phyloP scores from a whole-genome alignment of 2,888 invertebrate species.

The Conus canariensis region DNA sequence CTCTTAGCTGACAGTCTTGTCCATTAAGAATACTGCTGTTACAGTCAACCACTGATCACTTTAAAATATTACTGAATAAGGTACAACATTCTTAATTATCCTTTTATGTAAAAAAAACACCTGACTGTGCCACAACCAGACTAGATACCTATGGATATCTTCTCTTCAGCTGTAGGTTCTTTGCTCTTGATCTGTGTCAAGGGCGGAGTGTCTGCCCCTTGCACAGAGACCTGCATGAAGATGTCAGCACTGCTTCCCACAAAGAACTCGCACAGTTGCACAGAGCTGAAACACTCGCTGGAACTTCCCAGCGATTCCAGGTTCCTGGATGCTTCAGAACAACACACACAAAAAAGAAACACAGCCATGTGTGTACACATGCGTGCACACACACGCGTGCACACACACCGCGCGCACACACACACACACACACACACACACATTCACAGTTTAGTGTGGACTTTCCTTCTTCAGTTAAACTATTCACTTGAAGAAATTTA shows the following conservation, averaged over 20 bases:
- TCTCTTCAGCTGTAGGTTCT: constrained; percentile 42
- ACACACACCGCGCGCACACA: neutral
- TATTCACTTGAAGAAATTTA: too few species aligned
- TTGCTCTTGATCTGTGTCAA: constrained; percentile 26
- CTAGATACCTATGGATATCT: neutral
- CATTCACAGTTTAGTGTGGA: too few species aligned
- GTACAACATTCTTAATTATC: too few species aligned
- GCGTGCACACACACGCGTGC: neutral
- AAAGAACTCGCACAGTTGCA: constrained; percentile 54
- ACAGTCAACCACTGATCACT: too few species aligned
- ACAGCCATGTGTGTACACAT: neutral
- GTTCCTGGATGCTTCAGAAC: constrained; percentile 1
- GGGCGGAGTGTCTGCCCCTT: constrained; percentile 41
- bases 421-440: constrained; percentile 2
- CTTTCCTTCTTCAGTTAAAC: too few species aligned
- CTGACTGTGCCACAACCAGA: too few species aligned
- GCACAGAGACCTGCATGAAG: constrained; percentile 46
- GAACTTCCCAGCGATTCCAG: constrained; percentile 31
- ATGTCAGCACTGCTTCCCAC: constrained; percentile 51
- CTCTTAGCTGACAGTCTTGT: too few species aligned
- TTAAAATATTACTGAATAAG: too few species aligned
- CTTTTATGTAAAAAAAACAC: too few species aligned
- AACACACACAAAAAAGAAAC: neutral
- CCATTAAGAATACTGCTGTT: too few species aligned
- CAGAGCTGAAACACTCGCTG: constrained; percentile 58